phyloP scores from a whole-genome alignment of 37 sponge, comb jelly and placozoan species.

The Eunapius fragilis region DNA sequence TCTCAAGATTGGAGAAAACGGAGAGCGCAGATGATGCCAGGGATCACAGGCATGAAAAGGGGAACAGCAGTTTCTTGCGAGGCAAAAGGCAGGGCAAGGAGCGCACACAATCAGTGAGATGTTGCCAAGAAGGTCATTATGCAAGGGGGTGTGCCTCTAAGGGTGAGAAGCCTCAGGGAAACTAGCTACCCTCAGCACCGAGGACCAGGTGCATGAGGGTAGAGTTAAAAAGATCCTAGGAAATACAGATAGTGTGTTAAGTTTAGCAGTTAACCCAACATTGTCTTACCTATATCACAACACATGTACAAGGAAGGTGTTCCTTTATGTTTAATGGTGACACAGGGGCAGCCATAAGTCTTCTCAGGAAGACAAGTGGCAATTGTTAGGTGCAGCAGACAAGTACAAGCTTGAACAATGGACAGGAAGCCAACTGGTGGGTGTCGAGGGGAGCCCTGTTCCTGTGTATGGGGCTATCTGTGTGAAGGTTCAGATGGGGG shows the following conservation, averaged over 20 bases:
- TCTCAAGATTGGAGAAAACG: not conserved
- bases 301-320: slow-evolving; percentile 25
- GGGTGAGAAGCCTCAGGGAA: slow-evolving; percentile 24
- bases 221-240: slow-evolving; percentile 2
- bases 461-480: slow-evolving; percentile 11
- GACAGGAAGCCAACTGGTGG: slow-evolving; percentile 22
- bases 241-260: no score
- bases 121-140: slow-evolving; percentile 27
- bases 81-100: no score
- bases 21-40: not conserved
- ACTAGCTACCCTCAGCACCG: slow-evolving; percentile 20
- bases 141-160: slow-evolving; percentile 25
- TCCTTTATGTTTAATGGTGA: slow-evolving; percentile 29
- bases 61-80: no score
- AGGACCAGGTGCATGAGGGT: slow-evolving; percentile 35
- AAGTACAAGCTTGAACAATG: slow-evolving; percentile 26
- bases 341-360: slow-evolving; percentile 58
- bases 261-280: not conserved
- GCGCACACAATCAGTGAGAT: not conserved
- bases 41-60: no score
- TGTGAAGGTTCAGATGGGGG: slow-evolving; percentile 3
- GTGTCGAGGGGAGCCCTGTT: slow-evolving; percentile 34
- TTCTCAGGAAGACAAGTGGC: slow-evolving; percentile 27
- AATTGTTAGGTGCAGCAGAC: not conserved
- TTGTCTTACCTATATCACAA: not conserved